phyloP scores from a whole-genome alignment of 2,888 invertebrate genomes.

The Pseudanteris insignis region DNA sequence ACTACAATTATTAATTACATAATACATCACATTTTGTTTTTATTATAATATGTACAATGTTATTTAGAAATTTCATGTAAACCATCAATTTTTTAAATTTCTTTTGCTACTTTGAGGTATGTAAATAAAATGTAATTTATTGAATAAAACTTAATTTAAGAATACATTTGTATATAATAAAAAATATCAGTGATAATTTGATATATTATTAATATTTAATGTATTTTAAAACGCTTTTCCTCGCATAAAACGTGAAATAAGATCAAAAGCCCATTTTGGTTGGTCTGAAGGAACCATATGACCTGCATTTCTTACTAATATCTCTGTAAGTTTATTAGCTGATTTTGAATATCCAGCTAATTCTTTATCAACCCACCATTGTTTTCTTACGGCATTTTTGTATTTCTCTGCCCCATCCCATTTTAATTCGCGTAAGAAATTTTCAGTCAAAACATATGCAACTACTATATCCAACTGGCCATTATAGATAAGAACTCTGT shows the following conservation, averaged over 20 bases:
- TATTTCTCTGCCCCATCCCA: conserved; percentile 67
- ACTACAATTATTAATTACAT: too few species aligned
- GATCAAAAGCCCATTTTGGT: conserved; percentile 67
- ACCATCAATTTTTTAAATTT: too few species aligned
- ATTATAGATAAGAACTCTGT: conserved; percentile 83
- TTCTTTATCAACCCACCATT: conserved; percentile 64
- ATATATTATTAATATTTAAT: too few species aligned
- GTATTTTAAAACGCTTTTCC: conserved; percentile 55
- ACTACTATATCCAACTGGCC: conserved; percentile 93
- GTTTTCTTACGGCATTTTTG: conserved; percentile 58
- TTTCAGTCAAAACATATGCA: conserved; percentile 85
- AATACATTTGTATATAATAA: too few species aligned
- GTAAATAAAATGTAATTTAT: too few species aligned
- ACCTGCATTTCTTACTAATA: conserved; percentile 67
- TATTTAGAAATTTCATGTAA: too few species aligned
- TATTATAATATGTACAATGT: too few species aligned
- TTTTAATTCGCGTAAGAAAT: conserved; percentile 73
- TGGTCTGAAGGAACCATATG: conserved; percentile 69
- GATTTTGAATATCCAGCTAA: conserved; percentile 66
- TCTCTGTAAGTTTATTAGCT: conserved; percentile 63
- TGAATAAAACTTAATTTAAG: too few species aligned
- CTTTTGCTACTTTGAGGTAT: too few species aligned
- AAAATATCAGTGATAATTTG: too few species aligned
- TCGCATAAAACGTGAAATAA: conserved; percentile 63
- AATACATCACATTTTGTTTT: too few species aligned